Evolutionary conservation across 2,888 invertebrate species (phyloP).

Genomic region (Drosophila planitibia): DNA sequence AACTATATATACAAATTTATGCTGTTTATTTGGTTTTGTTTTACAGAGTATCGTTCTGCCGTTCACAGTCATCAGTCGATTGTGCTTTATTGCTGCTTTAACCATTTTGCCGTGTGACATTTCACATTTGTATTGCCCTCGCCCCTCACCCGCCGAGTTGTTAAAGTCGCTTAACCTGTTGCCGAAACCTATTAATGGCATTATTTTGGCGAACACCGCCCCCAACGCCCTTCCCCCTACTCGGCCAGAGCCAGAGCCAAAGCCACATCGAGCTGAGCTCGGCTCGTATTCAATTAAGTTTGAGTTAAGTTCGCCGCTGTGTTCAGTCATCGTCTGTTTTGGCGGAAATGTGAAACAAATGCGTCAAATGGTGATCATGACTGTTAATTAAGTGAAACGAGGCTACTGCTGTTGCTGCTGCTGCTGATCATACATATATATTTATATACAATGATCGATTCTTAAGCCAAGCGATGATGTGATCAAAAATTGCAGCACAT

Average conservation of each 20-base stretch:
- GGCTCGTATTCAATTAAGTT: constrained; percentile 29
- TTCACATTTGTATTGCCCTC: constrained; percentile 37
- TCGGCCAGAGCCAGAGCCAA: neutral
- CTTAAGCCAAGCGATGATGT: constrained; percentile 34
- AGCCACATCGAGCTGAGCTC: constrained; percentile 5
- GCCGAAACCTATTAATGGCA: constrained; percentile 52
- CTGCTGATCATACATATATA: constrained; percentile 3
- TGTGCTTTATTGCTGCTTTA: constrained; percentile 27
- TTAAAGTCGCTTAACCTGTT: constrained; percentile 59
- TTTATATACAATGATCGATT: constrained; percentile 5
- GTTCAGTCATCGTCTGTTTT: constrained; percentile 16
- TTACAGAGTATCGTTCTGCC: constrained; percentile 8
- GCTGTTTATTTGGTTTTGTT: neutral
- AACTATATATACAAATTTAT: neutral
- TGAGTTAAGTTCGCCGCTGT: constrained; percentile 13
- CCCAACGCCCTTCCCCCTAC: neutral
- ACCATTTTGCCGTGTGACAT: constrained; percentile 55
- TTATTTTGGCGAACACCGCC: constrained; percentile 36
- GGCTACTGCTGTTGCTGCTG: constrained; percentile 17
- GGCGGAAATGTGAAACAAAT: constrained; percentile 56
- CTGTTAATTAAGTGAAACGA: constrained; percentile 54
- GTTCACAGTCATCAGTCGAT: neutral
- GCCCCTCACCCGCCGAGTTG: constrained; percentile 7
- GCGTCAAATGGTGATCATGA: constrained; percentile 54
- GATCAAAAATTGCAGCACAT: constrained; percentile 13